These are phyloP conservation scores for Thrips palmi DNA, from an alignment of 1,140 invertebrate species.

Conservation along the genomic window DNA sequence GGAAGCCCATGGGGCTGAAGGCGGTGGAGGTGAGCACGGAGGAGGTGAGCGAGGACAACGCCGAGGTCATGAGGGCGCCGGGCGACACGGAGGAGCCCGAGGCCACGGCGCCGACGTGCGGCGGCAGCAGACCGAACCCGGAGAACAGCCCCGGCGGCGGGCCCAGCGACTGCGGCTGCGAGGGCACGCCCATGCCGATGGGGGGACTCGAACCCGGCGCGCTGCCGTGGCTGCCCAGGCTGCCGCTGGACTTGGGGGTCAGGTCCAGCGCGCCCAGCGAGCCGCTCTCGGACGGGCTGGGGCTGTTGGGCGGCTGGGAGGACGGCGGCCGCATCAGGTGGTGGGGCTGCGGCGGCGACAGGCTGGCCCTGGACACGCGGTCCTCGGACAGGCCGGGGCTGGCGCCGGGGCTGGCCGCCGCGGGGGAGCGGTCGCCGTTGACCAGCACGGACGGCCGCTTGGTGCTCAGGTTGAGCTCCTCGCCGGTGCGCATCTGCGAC, in stretches of 20 bases:
- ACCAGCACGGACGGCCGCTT: conserved; percentile 24
- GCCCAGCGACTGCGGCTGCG: conserved; percentile 3
- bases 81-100: no score
- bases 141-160: conserved; percentile 28
- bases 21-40: conserved; percentile 46
- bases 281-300: conserved; percentile 27
- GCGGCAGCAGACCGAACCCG: conserved; percentile 38
- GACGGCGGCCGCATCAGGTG: conserved; percentile 19
- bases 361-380: conserved; percentile 21
- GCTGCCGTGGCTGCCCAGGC: conserved; percentile 16
- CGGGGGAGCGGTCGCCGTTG: conserved; percentile 33
- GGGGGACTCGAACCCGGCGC: conserved; percentile 19
- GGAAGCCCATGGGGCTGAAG: conserved; percentile 65
- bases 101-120: conserved; percentile 31
- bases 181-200: neutral
- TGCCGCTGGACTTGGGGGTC: conserved; percentile 26
- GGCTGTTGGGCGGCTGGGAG: conserved; percentile 21
- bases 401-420: conserved; percentile 18
- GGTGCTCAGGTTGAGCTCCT: conserved; percentile 23
- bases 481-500: conserved; percentile 25
- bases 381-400: conserved; percentile 23
- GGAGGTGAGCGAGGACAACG: conserved; percentile 53
- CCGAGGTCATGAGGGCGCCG: conserved; percentile 43
- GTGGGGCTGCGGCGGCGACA: conserved; percentile 14
- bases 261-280: conserved; percentile 36